Evolutionary conservation across 2,113 vertebrate genomes (phyloP).

Genomic region (Callopanchax toddi): DNA sequence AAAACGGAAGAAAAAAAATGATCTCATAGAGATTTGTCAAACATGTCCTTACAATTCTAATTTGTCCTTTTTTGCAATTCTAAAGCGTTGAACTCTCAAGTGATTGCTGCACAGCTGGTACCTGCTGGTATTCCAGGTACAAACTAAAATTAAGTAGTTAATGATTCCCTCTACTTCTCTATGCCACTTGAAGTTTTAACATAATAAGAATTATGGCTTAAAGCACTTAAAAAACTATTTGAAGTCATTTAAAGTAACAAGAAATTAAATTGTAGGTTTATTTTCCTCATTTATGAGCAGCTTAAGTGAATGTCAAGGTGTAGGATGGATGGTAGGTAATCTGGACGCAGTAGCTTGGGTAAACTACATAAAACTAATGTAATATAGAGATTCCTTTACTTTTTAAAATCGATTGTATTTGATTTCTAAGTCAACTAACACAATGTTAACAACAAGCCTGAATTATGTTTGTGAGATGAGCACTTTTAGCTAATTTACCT

Average conservation of each 20-base stretch:
- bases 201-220: not conserved
- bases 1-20: not conserved
- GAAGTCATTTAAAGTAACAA: not conserved
- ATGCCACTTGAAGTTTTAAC: not conserved
- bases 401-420: conserved; percentile 63
- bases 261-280: not conserved
- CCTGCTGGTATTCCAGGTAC: conserved; percentile 4
- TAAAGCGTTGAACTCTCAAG: conserved; percentile 8
- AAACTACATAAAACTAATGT: conserved; percentile 52
- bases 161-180: not conserved
- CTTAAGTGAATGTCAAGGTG: conserved; percentile 49
- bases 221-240: not conserved
- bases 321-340: conserved; percentile 47
- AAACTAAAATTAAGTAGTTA: conserved; percentile 8
- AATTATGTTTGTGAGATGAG: no score
- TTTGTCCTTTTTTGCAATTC: conserved; percentile 10
- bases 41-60: not conserved
- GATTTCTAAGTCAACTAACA: conserved; percentile 63
- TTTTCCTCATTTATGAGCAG: not conserved
- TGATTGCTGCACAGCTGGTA: conserved; percentile 8
- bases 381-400: conserved; percentile 61
- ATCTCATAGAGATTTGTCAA: not conserved
- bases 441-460: no score
- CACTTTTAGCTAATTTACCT: no score
- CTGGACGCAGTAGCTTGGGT: conserved; percentile 43